Conservation (phyloP, 2,888 invertebrate genomes). For the Nomada lathburiana region DNA sequence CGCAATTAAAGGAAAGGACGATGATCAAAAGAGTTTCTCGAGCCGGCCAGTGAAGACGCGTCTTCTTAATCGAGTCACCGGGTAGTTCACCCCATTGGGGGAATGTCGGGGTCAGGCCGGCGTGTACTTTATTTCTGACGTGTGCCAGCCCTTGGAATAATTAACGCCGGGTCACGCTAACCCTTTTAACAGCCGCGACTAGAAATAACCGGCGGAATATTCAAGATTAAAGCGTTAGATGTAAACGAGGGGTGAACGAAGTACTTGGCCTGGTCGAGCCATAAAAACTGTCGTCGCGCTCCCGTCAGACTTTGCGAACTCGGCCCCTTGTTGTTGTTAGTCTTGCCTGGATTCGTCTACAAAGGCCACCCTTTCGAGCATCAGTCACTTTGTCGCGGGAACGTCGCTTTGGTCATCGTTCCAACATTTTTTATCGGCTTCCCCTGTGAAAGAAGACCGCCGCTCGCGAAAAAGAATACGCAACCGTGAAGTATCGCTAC, state of each 20-base stretch:
- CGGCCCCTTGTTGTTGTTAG: not conserved
- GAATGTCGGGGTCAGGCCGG: slow-evolving; percentile 35
- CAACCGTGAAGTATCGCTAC: not conserved
- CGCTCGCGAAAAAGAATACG: not conserved
- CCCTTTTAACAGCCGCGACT: slow-evolving; percentile 61
- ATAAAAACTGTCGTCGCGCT: slow-evolving; percentile 36
- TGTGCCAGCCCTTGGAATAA: slow-evolving; percentile 57
- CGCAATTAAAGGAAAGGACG: not conserved
- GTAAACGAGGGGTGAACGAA: slow-evolving; percentile 46
- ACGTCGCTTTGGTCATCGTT: not conserved
- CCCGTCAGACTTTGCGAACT: slow-evolving; percentile 23
- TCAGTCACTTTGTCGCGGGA: not conserved
- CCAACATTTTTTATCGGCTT: slow-evolving; percentile 8
- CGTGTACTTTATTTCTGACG: slow-evolving; percentile 58
- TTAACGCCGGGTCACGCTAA: slow-evolving; percentile 62
- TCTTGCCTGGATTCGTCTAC: slow-evolving; percentile 27
- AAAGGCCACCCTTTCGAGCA: slow-evolving; percentile 20
- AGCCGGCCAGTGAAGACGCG: slow-evolving; percentile 4
- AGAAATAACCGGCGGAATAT: slow-evolving; percentile 64
- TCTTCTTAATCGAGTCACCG: slow-evolving; percentile 59
- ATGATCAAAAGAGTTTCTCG: slow-evolving; percentile 43
- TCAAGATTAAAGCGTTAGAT: slow-evolving; percentile 62
- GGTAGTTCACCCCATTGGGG: slow-evolving; percentile 54
- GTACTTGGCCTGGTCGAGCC: slow-evolving; percentile 6
- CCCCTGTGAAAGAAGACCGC: not conserved